Evolutionary conservation across 2,888 invertebrate species (phyloP), one percentile per base, ranked within the genome.

Genomic region (Loripinus fragilis): DNA sequence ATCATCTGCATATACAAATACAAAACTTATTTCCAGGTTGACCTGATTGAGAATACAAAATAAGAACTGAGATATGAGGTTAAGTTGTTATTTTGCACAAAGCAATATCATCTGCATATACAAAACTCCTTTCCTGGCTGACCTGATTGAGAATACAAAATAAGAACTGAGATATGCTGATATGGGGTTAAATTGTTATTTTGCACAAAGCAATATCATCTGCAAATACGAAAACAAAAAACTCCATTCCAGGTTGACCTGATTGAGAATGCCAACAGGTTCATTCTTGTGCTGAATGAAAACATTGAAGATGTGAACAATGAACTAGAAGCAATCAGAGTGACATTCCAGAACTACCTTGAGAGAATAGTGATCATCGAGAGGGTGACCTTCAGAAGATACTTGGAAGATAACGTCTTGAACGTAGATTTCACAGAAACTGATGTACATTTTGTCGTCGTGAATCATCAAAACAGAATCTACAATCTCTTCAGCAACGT

Each of bases 261-360:
- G 7, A 95, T 98, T 35, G 95, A 95, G 78, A 96, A 96, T 89
- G 95, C 95, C 5, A 96, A 98, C 92, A 95, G 97, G 55, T 94
- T 98, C 93, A 95, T 97, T 0, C 91, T 98, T 55, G 96, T 96
- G 52, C 95, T 98, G 70, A 95, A 96, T 0, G 96, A 96, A 80
- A 95, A 96, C 0, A 95, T 96, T 52, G 96, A 97, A 0, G 97
- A 75, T 10, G 76, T 78, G 10, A 76, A 79, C 25, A 71, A 70
- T 2, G 72, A 85, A 23, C 60, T 72, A n/a, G 89, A 90, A 60
- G 25, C 50, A 7, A 87, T 89, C 23, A 74, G 87, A 25, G 74
- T 60, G 60, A 52, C 30, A 41, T 75, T 89, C 2, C 89, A 89
- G 74, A 76, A 81, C 15, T 75, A 73, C 48, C 74, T 85, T 15